phyloP scores from a whole-genome alignment of 1,140 invertebrate genomes.

The Chrysoperla carnea region DNA sequence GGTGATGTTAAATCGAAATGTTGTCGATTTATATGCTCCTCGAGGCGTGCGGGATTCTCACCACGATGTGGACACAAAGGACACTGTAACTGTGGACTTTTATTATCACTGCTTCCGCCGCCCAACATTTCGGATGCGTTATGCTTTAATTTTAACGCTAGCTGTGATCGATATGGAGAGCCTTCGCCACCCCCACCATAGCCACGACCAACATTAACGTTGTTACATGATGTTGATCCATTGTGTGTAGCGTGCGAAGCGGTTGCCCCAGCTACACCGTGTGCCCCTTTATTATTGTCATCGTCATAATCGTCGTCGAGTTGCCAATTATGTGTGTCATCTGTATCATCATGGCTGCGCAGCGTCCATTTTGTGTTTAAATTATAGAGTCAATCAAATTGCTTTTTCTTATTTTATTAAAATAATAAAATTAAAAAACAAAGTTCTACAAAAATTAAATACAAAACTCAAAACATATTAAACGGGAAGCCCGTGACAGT shows the following conservation, averaged over 20 bases:
- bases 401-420: no score
- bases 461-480: no score
- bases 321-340: no score
- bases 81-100: slow-evolving; percentile 32
- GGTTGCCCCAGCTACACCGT: neutral
- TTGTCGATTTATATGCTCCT: slow-evolving; percentile 68
- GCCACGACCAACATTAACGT: neutral
- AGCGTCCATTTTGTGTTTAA: no score
- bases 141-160: slow-evolving; percentile 41
- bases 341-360: no score
- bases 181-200: slow-evolving; percentile 29
- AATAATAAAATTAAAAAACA: no score
- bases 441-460: no score
- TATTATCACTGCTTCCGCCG: neutral
- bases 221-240: neutral
- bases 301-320: no score
- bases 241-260: neutral
- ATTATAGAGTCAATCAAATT: no score
- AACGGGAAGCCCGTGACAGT: no score
- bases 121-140: slow-evolving; percentile 25
- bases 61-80: slow-evolving; percentile 65
- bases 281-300: no score
- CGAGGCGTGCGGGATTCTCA: slow-evolving; percentile 49
- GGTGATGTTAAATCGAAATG: slow-evolving; percentile 74
- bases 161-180: slow-evolving; percentile 38